A percentile compares a stretch with the other conserved stretches of the same genome.
phyloP scores from a whole-genome alignment of 2,113 vertebrate species.

The Puffinus mauretanicus region DNA sequence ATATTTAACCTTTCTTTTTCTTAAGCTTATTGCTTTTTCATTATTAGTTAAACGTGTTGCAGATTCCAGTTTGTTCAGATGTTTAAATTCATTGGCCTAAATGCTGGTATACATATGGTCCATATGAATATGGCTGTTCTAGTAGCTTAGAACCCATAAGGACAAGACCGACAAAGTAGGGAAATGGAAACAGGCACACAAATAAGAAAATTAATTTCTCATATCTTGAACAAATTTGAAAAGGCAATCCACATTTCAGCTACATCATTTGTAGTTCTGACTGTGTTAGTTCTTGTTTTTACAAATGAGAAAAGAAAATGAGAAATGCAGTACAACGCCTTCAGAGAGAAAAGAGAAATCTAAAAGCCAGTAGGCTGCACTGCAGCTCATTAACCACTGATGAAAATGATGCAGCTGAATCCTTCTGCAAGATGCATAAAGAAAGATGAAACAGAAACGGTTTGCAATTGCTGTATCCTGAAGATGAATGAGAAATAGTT shows the following conservation, averaged over 20 bases:
- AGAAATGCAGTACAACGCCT: background rate
- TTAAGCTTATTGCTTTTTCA: background rate
- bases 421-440: background rate
- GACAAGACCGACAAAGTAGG: background rate
- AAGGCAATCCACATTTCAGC: background rate
- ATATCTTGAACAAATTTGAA: background rate
- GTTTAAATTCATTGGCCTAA: background rate
- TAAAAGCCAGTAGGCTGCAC: background rate
- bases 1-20: background rate
- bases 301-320: background rate
- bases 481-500: background rate
- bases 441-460: background rate
- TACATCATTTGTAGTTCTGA: background rate
- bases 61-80: background rate
- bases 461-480: background rate
- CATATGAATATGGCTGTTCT: background rate
- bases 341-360: background rate
- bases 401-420: background rate
- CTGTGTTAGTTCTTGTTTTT: background rate
- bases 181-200: background rate
- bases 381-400: slow-evolving; percentile 35
- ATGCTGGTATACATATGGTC: background rate
- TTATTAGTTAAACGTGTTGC: background rate
- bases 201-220: background rate
- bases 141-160: background rate